Percentiles rank a stretch among this genome's conserved stretches.
phyloP scores from a whole-genome alignment of 2,888 invertebrate genomes.

The Melinopterus prodromus region DNA sequence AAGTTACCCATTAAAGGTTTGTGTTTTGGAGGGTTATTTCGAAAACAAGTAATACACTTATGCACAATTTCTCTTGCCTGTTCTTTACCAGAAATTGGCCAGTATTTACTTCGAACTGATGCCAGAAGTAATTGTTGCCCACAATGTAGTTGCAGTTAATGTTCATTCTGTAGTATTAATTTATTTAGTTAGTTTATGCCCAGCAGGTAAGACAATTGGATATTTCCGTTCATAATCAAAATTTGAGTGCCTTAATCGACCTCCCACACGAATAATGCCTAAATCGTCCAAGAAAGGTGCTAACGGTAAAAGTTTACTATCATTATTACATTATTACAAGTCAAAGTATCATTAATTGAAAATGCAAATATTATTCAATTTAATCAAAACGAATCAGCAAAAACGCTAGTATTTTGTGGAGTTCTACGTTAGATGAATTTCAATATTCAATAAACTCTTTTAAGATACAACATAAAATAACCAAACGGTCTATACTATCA shows the following conservation, averaged over 20 bases:
- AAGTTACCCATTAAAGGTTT: slow-evolving; percentile 39
- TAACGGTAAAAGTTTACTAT: slow-evolving; percentile 37
- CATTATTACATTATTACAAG: slow-evolving; percentile 24
- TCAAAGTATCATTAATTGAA: too few relatives aligned
- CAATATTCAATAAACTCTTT: slow-evolving; percentile 26
- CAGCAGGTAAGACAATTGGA: slow-evolving; percentile 46
- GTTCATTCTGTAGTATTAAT: slow-evolving; percentile 43
- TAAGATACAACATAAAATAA: neutral
- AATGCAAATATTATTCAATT: slow-evolving; percentile 40
- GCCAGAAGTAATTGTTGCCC: slow-evolving; percentile 45
- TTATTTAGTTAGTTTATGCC: slow-evolving; percentile 45
- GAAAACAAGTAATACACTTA: slow-evolving; percentile 37
- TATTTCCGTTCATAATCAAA: slow-evolving; percentile 41
- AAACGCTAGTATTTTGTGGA: slow-evolving; percentile 38
- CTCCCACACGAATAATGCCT: slow-evolving; percentile 46
- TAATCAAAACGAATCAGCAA: slow-evolving; percentile 35
- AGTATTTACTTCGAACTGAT: slow-evolving; percentile 35
- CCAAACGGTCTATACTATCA: slow-evolving; percentile 40
- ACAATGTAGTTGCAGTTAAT: slow-evolving; percentile 42
- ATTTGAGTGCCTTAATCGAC: slow-evolving; percentile 43
- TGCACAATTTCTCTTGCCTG: slow-evolving; percentile 23
- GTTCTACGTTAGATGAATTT: slow-evolving; percentile 32
- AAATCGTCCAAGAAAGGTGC: slow-evolving; percentile 44
- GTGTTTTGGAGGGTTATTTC: slow-evolving; percentile 32
- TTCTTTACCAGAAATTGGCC: slow-evolving; percentile 33